Base-by-base conservation (phyloP, 1,140 invertebrate species). In the Heliothis virescens region DNA sequence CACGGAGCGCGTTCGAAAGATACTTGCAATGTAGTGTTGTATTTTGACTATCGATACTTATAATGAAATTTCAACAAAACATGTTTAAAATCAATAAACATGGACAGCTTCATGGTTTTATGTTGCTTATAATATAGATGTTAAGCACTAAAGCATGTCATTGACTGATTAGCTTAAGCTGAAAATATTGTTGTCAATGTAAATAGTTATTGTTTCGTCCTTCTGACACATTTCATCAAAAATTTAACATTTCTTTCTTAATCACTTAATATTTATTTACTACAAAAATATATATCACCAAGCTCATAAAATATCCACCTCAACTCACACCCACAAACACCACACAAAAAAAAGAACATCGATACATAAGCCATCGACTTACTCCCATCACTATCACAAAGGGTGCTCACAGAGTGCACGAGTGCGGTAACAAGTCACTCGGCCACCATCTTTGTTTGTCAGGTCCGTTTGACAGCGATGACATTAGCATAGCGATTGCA, bases 341-440 rank as follows among this genome's bases (percentile, higher is more conserved):
- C 9, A 12, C 1, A 21, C 7, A 60, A 60, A 18, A 59, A 1
- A 0, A 34, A 5, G 4, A 34, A 41, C 5, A 67, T 67, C 63
- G 63, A 48, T 67, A 50, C 5, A 11, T 7, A 13, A 67, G 3
- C 41, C 18, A 48, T 67, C 63, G 63, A 67, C 63, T 13, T n/a
- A 10, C 3, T 12, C n/a, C 9, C 63, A 67, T 3, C 63, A 48
- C 63, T 63, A 48, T 16, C 16, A 48, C n/a, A 48, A 50, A 74
- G 34, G 13, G 77, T 41, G 26, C 55, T 79, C 48, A 11, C 65
- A 72, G 50, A 78, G 34, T 79, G 63, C 65, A 79, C 53, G 55
- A 71, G 65, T 16, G 34, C 9, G 12, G 16, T 79, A 79, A 79
- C 65, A 72, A 79, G 67, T 52, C 77, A 48, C 48, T 47, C 15